A percentile compares a stretch with the other conserved stretches of the same genome.
These are phyloP conservation scores for Centropus bengalensis DNA, from an alignment of 2,113 vertebrate species.

Conservation along the genomic window DNA sequence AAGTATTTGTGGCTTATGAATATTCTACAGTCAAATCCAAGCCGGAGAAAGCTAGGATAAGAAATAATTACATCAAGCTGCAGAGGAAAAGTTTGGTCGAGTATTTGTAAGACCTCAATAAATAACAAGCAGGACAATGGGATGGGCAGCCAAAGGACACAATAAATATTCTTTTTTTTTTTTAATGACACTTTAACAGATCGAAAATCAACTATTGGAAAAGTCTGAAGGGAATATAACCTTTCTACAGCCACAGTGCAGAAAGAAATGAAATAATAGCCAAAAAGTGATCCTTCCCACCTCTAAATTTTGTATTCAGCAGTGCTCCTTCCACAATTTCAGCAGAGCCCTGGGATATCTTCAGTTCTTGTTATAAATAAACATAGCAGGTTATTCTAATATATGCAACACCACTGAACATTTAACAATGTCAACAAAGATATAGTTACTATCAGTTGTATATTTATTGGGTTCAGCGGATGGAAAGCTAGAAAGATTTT, in stretches of 20 bases:
- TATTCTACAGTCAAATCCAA: not conserved
- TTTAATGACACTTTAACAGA: slow-evolving; percentile 38
- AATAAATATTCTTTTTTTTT: slow-evolving; percentile 25
- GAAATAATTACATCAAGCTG: not conserved
- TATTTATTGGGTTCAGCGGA: slow-evolving; percentile 20
- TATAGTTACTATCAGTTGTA: not conserved
- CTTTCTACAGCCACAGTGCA: not conserved
- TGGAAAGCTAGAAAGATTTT: not conserved
- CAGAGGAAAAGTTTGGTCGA: slow-evolving; percentile 9
- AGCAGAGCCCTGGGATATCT: not conserved
- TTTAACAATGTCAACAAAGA: slow-evolving; percentile 11
- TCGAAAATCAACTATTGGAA: slow-evolving; percentile 29
- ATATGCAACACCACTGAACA: not conserved
- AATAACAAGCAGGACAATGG: slow-evolving; percentile 11
- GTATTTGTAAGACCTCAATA: slow-evolving; percentile 3
- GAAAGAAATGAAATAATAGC: slow-evolving; percentile 30
- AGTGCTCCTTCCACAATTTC: slow-evolving; percentile 10
- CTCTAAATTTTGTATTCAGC: slow-evolving; percentile 32
- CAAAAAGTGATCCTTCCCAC: slow-evolving; percentile 15
- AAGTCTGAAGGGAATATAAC: slow-evolving; percentile 9
- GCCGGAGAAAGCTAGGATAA: not conserved
- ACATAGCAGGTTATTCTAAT: slow-evolving; percentile 7
- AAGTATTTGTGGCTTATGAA: not conserved
- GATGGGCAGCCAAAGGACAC: not conserved
- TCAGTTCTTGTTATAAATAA: slow-evolving; percentile 47